A percentile compares a stretch with the other conserved stretches of the same genome.
These are phyloP conservation scores for Phacellophora camtschatica DNA, from an alignment of 30 jellyfish, hydroid and myxozoan genomes.

Conservation along the genomic window DNA sequence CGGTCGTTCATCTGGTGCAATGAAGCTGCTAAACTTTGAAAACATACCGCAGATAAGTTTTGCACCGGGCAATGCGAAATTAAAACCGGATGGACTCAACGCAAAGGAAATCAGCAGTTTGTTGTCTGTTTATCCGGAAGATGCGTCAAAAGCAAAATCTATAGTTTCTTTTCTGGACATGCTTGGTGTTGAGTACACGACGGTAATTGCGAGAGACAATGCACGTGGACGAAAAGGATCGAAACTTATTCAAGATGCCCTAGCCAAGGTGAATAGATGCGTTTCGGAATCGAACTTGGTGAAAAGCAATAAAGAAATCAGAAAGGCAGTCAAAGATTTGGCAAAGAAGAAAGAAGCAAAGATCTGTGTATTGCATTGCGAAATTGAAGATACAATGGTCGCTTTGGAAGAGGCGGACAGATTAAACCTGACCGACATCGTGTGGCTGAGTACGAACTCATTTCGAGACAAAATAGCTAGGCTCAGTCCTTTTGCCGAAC, in stretches of 20 bases:
- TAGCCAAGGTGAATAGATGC: conserved; percentile 1
- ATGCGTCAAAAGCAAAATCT: conserved; percentile 51
- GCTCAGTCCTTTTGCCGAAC: conserved; percentile 16
- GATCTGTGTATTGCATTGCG: conserved; percentile 74
- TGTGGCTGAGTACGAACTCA: conserved; percentile 72
- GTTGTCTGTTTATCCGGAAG: conserved; percentile 81
- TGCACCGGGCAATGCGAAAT: conserved; percentile 44
- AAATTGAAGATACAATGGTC: conserved; percentile 8
- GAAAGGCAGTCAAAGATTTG: conserved; percentile 19
- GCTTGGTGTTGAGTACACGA: conserved; percentile 60
- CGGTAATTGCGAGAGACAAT: conserved; percentile 59
- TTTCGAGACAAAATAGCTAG: conserved; percentile 30
- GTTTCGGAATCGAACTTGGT: neutral
- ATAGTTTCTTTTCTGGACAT: conserved; percentile 46
- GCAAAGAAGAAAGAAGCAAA: conserved; percentile 29
- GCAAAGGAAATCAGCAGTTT: conserved; percentile 25
- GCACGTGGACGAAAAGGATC: conserved; percentile 68
- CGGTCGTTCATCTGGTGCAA: conserved; percentile 16
- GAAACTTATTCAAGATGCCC: conserved; percentile 1
- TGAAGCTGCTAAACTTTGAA: conserved; percentile 65
- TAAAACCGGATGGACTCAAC: conserved; percentile 39
- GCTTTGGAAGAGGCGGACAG: conserved; percentile 49
- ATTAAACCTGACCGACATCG: conserved; percentile 30
- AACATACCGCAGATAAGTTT: conserved; percentile 81
- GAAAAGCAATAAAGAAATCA: conserved; percentile 19